Percentiles rank a stretch among this genome's conserved stretches.
phyloP scores from a whole-genome alignment of 2,888 invertebrate genomes.

The Hirtodrosophila cameraria region DNA sequence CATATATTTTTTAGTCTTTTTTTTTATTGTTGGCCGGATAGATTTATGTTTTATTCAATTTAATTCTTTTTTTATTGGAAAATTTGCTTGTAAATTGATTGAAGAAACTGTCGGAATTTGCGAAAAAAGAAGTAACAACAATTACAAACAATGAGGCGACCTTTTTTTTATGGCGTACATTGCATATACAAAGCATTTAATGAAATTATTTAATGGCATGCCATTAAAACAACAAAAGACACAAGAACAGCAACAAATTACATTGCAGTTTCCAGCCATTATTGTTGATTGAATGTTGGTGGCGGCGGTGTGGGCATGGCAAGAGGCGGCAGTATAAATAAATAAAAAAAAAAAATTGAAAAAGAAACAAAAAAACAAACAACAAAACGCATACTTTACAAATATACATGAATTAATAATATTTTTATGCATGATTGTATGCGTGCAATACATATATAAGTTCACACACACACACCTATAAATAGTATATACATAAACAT shows the following conservation, averaged over 20 bases:
- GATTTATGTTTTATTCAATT: conserved; percentile 15
- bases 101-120: conserved; percentile 49
- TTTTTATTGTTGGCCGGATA: conserved; percentile 11
- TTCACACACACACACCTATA: conserved; percentile 17
- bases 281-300: conserved; percentile 61
- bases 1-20: conserved; percentile 7
- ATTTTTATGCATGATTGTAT: conserved; percentile 33
- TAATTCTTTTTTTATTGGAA: conserved; percentile 11
- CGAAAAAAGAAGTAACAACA: conserved; percentile 18
- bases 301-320: conserved; percentile 33
- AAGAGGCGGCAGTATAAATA: conserved; percentile 12
- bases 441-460: conserved; percentile 42
- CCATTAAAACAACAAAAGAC: conserved; percentile 70
- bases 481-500: conserved; percentile 37
- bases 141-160: conserved; percentile 45
- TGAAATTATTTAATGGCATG: conserved; percentile 78
- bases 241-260: conserved; percentile 14
- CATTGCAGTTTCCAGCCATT: conserved; percentile 25
- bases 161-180: conserved; percentile 49
- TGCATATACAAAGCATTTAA: conserved; percentile 67
- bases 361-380: conserved; percentile 24
- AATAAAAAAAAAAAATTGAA: conserved; percentile 1
- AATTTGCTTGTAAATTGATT: conserved; percentile 42
- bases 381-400: conserved; percentile 30
- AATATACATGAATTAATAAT: conserved; percentile 63